phyloP scores from a whole-genome alignment of 2,797 vertebrate genomes.

The Crocidura indochinensis region DNA sequence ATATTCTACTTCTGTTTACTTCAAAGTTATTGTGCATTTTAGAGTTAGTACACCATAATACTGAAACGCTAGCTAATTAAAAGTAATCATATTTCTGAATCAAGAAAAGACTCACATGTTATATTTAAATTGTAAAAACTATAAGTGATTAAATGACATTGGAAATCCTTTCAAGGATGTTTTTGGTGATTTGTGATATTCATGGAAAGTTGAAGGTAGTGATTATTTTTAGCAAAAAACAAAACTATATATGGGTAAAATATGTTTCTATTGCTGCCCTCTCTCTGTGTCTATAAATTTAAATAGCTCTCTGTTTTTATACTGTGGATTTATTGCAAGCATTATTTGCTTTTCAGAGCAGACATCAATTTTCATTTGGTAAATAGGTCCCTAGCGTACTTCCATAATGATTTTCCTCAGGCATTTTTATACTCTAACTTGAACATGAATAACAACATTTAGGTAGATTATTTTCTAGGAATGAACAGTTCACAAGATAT shows the following conservation, averaged over 20 bases:
- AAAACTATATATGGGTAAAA: conserved; percentile 2
- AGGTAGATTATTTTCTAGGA: conserved; percentile 46
- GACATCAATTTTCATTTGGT: conserved; percentile 46
- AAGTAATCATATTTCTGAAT: background rate
- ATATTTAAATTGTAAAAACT: background rate
- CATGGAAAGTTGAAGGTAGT: conserved; percentile 1
- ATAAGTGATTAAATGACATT: conserved; percentile 1
- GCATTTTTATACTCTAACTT: conserved; percentile 26
- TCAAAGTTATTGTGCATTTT: conserved; percentile 19
- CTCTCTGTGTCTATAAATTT: conserved; percentile 19
- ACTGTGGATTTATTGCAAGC: conserved; percentile 35
- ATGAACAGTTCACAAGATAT: conserved; percentile 55
- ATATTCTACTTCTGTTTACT: conserved; percentile 2
- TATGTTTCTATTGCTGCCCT: background rate
- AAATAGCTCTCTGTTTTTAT: conserved; percentile 1
- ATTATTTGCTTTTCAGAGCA: conserved; percentile 41
- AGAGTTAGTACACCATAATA: background rate
- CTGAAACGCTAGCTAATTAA: background rate
- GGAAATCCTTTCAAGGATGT: background rate
- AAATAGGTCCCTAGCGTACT: conserved; percentile 11
- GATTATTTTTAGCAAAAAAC: conserved; percentile 13
- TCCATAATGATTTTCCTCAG: conserved; percentile 42
- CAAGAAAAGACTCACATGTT: background rate
- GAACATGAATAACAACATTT: conserved; percentile 52
- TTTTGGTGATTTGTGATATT: background rate